These are phyloP conservation scores for Apoda limacodes DNA, from an alignment of 2,888 invertebrate species.

Conservation along the genomic window DNA sequence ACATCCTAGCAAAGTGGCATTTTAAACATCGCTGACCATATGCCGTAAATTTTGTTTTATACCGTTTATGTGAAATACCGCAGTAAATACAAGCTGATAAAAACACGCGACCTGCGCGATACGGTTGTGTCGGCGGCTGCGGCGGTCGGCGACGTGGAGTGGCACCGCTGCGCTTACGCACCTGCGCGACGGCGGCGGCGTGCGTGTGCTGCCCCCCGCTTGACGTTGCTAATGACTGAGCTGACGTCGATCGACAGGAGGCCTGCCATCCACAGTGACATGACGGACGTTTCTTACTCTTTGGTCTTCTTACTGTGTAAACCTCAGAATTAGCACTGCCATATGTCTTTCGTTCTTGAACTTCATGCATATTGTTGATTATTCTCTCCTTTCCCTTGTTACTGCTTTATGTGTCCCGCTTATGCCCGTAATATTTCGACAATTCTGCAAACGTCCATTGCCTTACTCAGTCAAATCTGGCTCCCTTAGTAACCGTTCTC, in stretches of 20 bases:
- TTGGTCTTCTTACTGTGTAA: not conserved
- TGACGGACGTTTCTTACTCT: too few species aligned
- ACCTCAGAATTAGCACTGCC: not conserved
- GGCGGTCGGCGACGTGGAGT: not conserved
- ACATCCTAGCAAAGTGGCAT: too few species aligned
- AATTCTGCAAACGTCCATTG: slow-evolving; percentile 1
- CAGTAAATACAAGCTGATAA: too few species aligned
- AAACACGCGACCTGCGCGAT: too few species aligned
- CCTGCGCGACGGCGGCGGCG: not conserved
- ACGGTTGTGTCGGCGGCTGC: too few species aligned
- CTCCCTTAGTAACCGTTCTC: not conserved
- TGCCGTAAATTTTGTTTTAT: slow-evolving; percentile 15
- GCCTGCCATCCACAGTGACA: too few species aligned
- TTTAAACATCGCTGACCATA: slow-evolving; percentile 12
- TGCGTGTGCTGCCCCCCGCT: not conserved
- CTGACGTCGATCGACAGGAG: too few species aligned
- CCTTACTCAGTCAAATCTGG: slow-evolving; percentile 1
- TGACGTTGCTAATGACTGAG: not conserved
- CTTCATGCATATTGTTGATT: too few species aligned
- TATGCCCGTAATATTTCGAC: slow-evolving; percentile 14
- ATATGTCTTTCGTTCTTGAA: too few species aligned
- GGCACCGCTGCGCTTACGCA: not conserved
- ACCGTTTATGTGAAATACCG: too few species aligned
- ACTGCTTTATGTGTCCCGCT: slow-evolving; percentile 11
- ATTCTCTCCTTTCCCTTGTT: too few species aligned